Evolutionary conservation across 2,113 vertebrate genomes (phyloP), one percentile per base, ranked within the genome.

Genomic region (Empidonax alnorum): DNA sequence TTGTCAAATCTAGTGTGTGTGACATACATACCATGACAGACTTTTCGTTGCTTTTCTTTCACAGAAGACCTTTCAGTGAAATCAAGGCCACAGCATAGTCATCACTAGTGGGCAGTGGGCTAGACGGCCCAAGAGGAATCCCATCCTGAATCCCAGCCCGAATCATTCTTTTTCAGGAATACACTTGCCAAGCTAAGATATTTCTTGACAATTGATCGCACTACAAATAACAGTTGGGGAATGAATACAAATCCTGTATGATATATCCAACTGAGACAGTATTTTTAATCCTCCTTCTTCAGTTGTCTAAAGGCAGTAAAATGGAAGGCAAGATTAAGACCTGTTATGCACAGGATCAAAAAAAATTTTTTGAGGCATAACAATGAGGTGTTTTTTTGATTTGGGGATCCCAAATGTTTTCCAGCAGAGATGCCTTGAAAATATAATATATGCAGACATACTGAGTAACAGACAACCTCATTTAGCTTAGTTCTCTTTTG

Each of bases 281-380:
- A 82, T 88, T 95, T 96, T 91, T 94, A 95, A 95, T 92, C 72
- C 89, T 93, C 72, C 84, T 87, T 94, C 85, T 71, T 87, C 33
- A 18, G 75, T 80, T 93, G 75, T 80, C 93, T 85, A 80, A 66
- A 88, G 0, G 24, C 46, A 74, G 63, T 55, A 79, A 94, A 93
- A 87, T 20, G 80, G 72, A 94, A 77, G 47, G 33, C 53, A 76
- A 53, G 50, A 91, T 90, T 93, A 96, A 89, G 78, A 66, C 42
- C 18, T 94, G 33, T 76, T 85, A 85, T 12, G 55, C 68, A 67
- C 30, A 85, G 81, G 53, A 87, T 85, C 37, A 89, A 87, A 78
- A 89, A 65, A 10, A 28, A 13, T 3, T 78, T 78, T 76, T 50
- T 92, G 62, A 89, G 53, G 75, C 25, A 49, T 61, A 84, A 55